These are phyloP conservation scores for Seriola dumerili DNA, from an alignment of 2,113 vertebrate genomes.

Conservation along the genomic window DNA sequence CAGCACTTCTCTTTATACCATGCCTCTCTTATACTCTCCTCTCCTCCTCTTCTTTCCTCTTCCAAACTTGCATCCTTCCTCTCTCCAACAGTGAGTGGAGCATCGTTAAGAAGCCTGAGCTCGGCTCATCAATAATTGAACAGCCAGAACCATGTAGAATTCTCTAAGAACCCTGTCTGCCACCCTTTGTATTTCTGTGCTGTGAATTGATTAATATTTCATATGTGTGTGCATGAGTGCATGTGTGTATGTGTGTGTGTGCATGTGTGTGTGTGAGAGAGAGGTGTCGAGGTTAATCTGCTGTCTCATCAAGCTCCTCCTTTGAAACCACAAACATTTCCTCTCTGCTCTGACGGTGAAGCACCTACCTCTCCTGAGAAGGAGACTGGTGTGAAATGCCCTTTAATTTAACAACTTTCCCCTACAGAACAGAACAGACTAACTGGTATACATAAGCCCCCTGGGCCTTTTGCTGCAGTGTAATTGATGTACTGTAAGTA, in stretches of 20 bases:
- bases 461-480: conserved; percentile 17
- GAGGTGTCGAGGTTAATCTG: conserved; percentile 33
- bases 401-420: conserved; percentile 29
- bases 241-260: neutral
- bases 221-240: conserved; percentile 42
- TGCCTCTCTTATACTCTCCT: neutral
- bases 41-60: neutral
- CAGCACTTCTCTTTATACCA: neutral
- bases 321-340: conserved; percentile 54
- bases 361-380: conserved; percentile 3
- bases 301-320: conserved; percentile 35
- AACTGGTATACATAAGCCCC: neutral
- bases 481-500: neutral
- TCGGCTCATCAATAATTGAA: conserved; percentile 78
- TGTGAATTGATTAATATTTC: conserved; percentile 78
- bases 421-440: conserved; percentile 1
- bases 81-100: conserved; percentile 36
- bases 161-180: conserved; percentile 76
- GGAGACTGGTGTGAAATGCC: conserved; percentile 22
- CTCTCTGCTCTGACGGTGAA: conserved; percentile 18
- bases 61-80: conserved; percentile 23
- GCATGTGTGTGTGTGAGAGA: neutral
- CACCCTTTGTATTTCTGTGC: conserved; percentile 68
- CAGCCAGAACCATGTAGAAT: conserved; percentile 78
- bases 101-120: conserved; percentile 47